Evolutionary conservation across 2,113 vertebrate species (phyloP).

Genomic region (Lophura nycthemera): DNA sequence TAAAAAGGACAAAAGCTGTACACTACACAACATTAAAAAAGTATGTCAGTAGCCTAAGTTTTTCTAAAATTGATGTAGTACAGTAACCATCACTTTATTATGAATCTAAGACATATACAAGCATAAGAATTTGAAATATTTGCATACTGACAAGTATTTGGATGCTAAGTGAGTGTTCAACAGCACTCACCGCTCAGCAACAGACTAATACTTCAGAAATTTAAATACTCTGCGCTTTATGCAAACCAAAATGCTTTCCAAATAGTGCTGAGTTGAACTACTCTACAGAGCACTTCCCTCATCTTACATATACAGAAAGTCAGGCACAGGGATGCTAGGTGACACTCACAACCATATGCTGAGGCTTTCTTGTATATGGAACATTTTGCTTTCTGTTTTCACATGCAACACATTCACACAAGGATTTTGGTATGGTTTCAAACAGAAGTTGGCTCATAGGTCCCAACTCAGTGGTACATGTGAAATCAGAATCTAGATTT

Average conservation of each 20-base stretch:
- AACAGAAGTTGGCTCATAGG: background rate
- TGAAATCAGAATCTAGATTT: background rate
- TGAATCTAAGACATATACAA: background rate
- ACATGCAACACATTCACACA: background rate
- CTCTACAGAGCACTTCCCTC: background rate
- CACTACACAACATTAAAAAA: background rate
- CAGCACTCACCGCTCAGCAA: background rate
- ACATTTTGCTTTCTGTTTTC: background rate
- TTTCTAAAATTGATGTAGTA: background rate
- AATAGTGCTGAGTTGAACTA: background rate
- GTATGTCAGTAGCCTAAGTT: background rate
- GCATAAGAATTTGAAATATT: background rate
- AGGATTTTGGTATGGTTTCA: background rate
- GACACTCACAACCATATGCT: conserved; percentile 28
- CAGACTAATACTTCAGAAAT: background rate
- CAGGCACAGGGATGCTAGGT: conserved; percentile 2
- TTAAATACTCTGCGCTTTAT: background rate
- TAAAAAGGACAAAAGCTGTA: background rate
- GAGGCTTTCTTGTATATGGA: background rate
- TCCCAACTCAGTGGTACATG: accelerated
- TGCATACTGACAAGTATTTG: background rate
- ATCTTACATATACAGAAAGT: background rate
- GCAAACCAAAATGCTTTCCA: background rate
- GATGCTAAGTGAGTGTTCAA: background rate
- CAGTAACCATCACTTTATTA: background rate